phyloP scores from a whole-genome alignment of 2,113 vertebrate genomes.

The Psilopsiagon aymara region DNA sequence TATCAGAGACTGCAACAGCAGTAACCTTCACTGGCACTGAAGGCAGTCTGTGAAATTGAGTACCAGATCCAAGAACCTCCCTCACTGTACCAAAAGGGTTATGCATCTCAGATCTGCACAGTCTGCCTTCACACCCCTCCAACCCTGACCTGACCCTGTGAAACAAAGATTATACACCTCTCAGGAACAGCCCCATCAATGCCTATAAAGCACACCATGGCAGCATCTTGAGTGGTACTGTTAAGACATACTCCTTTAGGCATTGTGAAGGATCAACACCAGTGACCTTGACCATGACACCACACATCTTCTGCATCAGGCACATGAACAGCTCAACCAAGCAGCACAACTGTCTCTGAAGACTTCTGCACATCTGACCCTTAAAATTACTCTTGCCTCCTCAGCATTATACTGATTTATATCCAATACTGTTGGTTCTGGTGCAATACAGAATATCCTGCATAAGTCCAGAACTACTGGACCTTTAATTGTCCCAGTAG shows the following conservation, averaged over 20 bases:
- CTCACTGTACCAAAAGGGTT: background rate
- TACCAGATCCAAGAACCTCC: background rate
- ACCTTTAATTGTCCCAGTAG: background rate
- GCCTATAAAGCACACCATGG: background rate
- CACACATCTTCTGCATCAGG: background rate
- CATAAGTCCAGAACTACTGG: background rate
- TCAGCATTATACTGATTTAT: background rate
- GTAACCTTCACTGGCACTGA: background rate
- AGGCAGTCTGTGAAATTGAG: background rate
- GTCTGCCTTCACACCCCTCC: background rate
- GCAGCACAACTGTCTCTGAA: background rate
- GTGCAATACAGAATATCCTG: background rate
- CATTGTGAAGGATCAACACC: background rate
- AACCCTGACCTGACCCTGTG: background rate
- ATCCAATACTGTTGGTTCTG: background rate
- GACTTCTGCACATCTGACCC: background rate
- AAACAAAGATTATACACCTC: background rate
- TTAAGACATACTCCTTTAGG: background rate
- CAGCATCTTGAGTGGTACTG: background rate
- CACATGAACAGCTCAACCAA: background rate
- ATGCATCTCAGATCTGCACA: background rate
- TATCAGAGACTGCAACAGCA: background rate
- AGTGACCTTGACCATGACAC: background rate
- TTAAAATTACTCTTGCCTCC: background rate
- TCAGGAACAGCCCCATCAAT: background rate